Conservation (phyloP, 2,113 vertebrate genomes). For the Poeciliopsis prolifica region DNA sequence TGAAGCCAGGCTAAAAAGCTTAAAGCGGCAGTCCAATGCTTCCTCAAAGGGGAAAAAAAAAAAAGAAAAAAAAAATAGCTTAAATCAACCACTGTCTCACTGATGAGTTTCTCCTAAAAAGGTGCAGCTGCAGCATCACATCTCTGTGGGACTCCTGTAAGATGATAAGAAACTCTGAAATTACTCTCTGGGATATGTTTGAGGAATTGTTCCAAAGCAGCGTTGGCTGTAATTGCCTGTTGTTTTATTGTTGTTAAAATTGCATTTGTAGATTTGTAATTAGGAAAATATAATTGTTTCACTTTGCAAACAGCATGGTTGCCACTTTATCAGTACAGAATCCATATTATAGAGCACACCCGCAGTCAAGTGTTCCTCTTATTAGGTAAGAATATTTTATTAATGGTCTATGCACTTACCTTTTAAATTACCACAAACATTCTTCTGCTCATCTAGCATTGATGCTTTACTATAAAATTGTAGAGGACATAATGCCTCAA, state of each 20-base stretch:
- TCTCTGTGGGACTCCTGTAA: constrained; percentile 36
- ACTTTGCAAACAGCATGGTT: constrained; percentile 32
- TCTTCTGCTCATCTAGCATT: constrained; percentile 35
- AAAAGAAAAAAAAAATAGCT: constrained; percentile 14
- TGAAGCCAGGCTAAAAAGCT: constrained; percentile 21
- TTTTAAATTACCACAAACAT: constrained; percentile 1
- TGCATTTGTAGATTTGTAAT: constrained; percentile 33
- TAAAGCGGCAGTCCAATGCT: constrained; percentile 6
- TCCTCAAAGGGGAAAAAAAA: constrained; percentile 21
- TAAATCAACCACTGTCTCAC: constrained; percentile 22
- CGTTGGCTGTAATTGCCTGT: constrained; percentile 39
- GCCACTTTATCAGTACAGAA: constrained; percentile 12
- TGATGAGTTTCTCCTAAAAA: constrained; percentile 39
- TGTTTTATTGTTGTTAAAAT: constrained; percentile 45
- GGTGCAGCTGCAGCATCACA: constrained; percentile 8
- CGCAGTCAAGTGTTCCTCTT: background rate
- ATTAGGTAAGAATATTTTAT: constrained; percentile 20
- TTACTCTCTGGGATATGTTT: constrained; percentile 42
- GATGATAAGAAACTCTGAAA: constrained; percentile 43
- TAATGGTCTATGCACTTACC: constrained; percentile 3
- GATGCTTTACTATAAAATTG: constrained; percentile 28
- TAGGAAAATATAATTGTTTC: constrained; percentile 33
- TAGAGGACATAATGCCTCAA: constrained; percentile 13
- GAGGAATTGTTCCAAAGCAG: constrained; percentile 58
- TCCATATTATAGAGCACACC: constrained; percentile 1